These are phyloP conservation scores for Pseudochaenichthys georgianus DNA, from an alignment of 2,797 vertebrate species.

Conservation along the genomic window DNA sequence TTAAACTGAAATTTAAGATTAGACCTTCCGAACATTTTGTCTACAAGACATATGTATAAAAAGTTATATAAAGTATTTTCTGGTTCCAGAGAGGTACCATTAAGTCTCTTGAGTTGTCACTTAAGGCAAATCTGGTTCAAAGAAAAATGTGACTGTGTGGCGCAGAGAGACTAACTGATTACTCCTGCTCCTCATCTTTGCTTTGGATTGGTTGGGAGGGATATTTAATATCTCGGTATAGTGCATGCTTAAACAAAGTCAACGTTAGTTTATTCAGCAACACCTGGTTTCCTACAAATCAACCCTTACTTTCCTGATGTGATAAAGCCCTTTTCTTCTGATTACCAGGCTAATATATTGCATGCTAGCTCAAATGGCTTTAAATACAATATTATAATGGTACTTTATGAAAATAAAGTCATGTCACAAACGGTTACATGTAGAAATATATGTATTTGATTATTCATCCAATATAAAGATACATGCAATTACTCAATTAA, in stretches of 20 bases:
- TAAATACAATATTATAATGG: too few species aligned
- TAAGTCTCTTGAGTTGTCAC: too few species aligned
- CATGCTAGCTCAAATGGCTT: neutral
- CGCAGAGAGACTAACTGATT: neutral
- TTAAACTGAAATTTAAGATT: neutral
- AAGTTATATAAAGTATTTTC: neutral
- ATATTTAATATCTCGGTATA: too few species aligned
- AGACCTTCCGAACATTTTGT: neutral
- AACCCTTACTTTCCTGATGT: neutral
- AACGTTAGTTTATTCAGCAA: too few species aligned
- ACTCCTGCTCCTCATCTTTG: neutral
- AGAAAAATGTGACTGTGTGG: neutral
- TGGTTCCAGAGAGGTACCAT: neutral
- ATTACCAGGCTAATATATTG: neutral
- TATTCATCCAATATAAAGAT: constrained; percentile 42
- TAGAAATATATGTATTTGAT: constrained; percentile 65
- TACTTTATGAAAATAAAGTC: neutral
- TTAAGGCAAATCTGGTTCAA: too few species aligned
- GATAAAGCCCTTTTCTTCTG: neutral
- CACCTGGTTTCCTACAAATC: neutral
- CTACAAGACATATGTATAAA: neutral
- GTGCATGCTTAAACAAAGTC: too few species aligned
- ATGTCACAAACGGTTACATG: constrained; percentile 19
- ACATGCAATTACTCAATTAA: constrained; percentile 20
- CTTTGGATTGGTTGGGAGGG: neutral